These are phyloP conservation scores for Pandion haliaetus DNA, from an alignment of 2,113 vertebrate genomes.

Conservation along the genomic window DNA sequence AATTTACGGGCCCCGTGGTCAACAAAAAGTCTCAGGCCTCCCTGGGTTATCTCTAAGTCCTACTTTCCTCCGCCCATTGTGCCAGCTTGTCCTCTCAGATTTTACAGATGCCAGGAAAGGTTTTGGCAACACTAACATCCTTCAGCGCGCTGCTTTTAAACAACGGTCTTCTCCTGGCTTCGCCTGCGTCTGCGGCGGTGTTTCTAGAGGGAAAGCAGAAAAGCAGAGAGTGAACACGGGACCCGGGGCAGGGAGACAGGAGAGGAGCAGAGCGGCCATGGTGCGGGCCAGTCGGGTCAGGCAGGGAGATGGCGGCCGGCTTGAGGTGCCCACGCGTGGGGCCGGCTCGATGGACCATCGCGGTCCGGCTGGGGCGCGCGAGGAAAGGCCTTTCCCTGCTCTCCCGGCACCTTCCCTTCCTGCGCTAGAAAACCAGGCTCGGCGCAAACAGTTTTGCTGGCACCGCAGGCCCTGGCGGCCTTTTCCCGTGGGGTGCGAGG, in stretches of 20 bases:
- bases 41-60: background rate
- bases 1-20: background rate
- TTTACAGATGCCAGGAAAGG: background rate
- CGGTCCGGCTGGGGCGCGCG: rapidly evolving
- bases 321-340: rapidly evolving
- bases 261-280: too few species aligned
- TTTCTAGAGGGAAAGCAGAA: background rate
- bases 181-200: background rate
- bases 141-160: background rate
- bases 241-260: too few species aligned
- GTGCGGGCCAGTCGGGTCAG: too few species aligned
- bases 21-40: background rate
- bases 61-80: background rate
- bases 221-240: background rate
- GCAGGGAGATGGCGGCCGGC: rapidly evolving
- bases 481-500: background rate
- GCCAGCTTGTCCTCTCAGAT: background rate
- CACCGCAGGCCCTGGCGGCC: background rate
- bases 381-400: background rate
- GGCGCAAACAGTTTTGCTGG: background rate
- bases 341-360: background rate
- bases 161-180: background rate
- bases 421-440: background rate
- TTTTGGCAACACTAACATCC: background rate
- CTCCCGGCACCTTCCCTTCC: background rate